These are phyloP conservation scores for Chesias legatella DNA, from an alignment of 2,888 invertebrate species.

Conservation along the genomic window DNA sequence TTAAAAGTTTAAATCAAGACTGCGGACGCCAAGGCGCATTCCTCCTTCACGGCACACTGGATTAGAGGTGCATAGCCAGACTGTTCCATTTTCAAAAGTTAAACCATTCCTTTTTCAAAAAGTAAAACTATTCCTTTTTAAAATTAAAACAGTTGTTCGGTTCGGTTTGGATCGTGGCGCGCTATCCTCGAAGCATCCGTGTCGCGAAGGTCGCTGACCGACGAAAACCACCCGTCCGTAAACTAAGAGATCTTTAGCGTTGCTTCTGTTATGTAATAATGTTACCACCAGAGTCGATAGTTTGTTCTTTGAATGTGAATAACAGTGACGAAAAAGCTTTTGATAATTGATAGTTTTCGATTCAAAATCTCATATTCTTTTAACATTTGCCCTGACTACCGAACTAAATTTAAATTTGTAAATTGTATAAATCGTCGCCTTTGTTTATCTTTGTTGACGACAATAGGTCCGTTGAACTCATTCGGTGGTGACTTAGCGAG, in stretches of 20 bases:
- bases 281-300: conserved; percentile 2
- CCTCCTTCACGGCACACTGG: no score
- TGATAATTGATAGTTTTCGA: conserved; percentile 4
- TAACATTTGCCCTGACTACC: not conserved
- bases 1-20: conserved; percentile 36
- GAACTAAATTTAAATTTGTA: not conserved
- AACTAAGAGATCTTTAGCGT: conserved; percentile 37
- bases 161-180: conserved; percentile 34
- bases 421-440: conserved; percentile 21
- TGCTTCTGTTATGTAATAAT: conserved; percentile 17
- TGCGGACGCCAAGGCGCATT: no score
- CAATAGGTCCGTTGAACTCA: conserved; percentile 46
- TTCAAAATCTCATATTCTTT: not conserved
- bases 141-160: no score
- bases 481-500: conserved; percentile 33
- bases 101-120: no score
- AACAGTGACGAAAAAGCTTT: not conserved
- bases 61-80: no score
- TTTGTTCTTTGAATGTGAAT: no score
- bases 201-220: conserved; percentile 73
- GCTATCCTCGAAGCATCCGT: conserved; percentile 48
- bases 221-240: conserved; percentile 63
- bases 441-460: conserved; percentile 37
- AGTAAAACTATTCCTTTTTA: no score
- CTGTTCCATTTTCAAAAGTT: no score